Evolutionary conservation across 2,113 vertebrate genomes (phyloP), one percentile per base, ranked within the genome.

Genomic region (Nerophis lumbriciformis): DNA sequence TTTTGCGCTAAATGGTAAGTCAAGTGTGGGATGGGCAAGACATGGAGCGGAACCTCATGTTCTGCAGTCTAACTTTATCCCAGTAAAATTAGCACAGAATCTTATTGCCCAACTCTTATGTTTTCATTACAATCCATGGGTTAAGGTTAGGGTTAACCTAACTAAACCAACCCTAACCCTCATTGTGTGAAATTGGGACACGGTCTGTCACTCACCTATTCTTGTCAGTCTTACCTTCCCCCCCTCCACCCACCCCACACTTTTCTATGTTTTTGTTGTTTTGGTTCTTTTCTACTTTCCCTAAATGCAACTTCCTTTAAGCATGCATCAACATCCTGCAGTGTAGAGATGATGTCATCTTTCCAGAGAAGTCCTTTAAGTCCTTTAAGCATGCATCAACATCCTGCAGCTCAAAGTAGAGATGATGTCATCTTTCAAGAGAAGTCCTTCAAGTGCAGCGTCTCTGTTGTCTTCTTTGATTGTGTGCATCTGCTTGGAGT

Each of bases 271-370:
- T 88, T 89, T 94, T 28, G 28, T 78, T 92, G 90, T 90, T 88
- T 89, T 94, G 2, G 28, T 78, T 83, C 48, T 82, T 81, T 92
- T 92, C 91, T 96, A 94, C 91, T 97, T 93, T 95, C 94, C 95
- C 95, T 96, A 99, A 99, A 96, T 97, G 97, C 97, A 98, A 98
- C 97, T 98, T 98, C 96, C 94, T 98, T 96, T 94, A 93, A 97
- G 94, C 94, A 97, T 97, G 96, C 93, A 92, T 94, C 92, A 91
- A 92, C 89, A 93, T 92, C 90, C 89, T 84, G 89, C 83, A 90
- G 86, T 93, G 49, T 12, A 83, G 78, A 78, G 36, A 70, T 2
- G 21, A 28, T 28, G 21, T 28, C 21, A 28, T 28, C 21, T 28
- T 28, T 1, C 1, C 1, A 28, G 21, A 28, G 21, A 28, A 28